A percentile compares a stretch with the other conserved stretches of the same genome.
Conservation (phyloP, 2,113 vertebrate species). For the Cottus gobio region DNA sequence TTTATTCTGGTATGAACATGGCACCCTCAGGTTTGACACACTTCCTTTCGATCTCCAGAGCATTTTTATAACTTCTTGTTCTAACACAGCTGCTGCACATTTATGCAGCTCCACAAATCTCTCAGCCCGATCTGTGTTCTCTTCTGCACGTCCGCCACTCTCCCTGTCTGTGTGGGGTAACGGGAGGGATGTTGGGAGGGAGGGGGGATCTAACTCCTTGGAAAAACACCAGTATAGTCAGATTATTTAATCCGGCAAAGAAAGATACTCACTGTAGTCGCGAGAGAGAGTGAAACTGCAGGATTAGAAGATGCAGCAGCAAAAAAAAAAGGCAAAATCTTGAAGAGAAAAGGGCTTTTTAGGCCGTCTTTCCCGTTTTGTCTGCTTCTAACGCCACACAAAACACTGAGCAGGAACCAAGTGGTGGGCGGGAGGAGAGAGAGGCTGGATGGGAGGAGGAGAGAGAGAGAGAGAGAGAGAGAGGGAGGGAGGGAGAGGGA, state of each 20-base stretch:
- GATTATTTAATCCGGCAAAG: conserved; percentile 20
- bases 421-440: conserved; percentile 49
- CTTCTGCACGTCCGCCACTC: conserved; percentile 55
- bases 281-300: conserved; percentile 17
- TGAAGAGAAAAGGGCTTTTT: conserved; percentile 19
- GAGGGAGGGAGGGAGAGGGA: conserved; percentile 36
- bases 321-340: conserved; percentile 10
- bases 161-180: background rate
- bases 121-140: conserved; percentile 12
- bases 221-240: conserved; percentile 1
- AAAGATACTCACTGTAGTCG: conserved; percentile 73
- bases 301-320: conserved; percentile 22
- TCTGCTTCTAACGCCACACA: conserved; percentile 29
- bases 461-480: conserved; percentile 18
- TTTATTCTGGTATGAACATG: background rate
- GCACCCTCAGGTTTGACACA: background rate
- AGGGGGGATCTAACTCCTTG: background rate
- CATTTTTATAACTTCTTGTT: background rate
- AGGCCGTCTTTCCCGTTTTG: conserved; percentile 1
- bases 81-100: background rate
- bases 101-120: conserved; percentile 1
- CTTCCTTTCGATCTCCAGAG: background rate
- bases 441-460: conserved; percentile 29
- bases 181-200: no score
- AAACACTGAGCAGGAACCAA: conserved; percentile 48